phyloP scores from a whole-genome alignment of 30 jellyfish, hydroid and myxozoan species.

The Aurelia sp. region DNA sequence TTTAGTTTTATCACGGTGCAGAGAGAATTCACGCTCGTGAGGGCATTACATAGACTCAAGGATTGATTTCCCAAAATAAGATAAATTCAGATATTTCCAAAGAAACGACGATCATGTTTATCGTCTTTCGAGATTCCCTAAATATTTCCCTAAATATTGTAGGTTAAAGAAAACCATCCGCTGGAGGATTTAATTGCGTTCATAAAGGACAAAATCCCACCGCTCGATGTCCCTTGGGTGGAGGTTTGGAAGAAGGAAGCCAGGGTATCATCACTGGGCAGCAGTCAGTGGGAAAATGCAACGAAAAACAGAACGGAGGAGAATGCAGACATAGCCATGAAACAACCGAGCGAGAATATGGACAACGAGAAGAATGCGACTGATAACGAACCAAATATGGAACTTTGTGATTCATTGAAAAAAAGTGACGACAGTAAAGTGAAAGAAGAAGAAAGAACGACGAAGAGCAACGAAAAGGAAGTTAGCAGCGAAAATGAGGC shows the following conservation, averaged over 20 bases:
- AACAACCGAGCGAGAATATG: not conserved
- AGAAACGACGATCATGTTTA: not conserved
- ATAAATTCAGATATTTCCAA: not conserved
- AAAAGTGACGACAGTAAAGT: not conserved
- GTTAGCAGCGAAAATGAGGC: not conserved
- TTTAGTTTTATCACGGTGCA: too few relatives aligned
- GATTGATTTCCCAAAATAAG: too few relatives aligned
- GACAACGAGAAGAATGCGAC: not conserved
- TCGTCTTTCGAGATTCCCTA: too few relatives aligned
- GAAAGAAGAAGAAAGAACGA: not conserved
- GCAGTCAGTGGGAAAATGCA: not conserved
- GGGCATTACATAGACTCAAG: too few relatives aligned
- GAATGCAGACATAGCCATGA: not conserved
- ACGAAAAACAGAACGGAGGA: not conserved
- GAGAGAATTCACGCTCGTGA: too few relatives aligned
- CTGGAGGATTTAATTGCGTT: conserved; percentile 72
- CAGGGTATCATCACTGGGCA: not conserved
- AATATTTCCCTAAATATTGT: not conserved
- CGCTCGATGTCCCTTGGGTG: conserved; percentile 69
- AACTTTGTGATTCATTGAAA: not conserved
- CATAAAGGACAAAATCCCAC: conserved; percentile 78
- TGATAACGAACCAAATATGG: not conserved
- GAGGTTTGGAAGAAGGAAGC: conserved; percentile 47
- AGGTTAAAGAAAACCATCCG: conserved; percentile 56
- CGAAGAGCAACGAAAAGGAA: not conserved